Conservation (phyloP, 2,797 vertebrate genomes). For the Alcedo atthis region DNA sequence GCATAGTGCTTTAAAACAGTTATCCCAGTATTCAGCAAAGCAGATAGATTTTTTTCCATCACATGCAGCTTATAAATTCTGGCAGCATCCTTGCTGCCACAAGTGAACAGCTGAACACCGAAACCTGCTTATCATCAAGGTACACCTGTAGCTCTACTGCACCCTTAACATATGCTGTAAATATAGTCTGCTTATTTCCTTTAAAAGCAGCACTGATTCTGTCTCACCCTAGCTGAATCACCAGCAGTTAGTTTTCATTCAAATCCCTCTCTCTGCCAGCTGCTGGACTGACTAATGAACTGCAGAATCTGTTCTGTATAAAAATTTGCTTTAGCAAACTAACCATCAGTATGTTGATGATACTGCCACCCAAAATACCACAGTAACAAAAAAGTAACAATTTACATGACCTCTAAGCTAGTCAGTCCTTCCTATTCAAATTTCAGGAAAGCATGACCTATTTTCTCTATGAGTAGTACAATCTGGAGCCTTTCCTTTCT, state of each 20-base stretch:
- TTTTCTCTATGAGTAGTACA: slow-evolving; percentile 4
- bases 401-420: slow-evolving; percentile 21
- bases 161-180: not conserved
- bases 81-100: not conserved
- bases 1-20: not conserved
- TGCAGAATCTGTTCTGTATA: slow-evolving; percentile 37
- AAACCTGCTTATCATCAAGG: not conserved
- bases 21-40: not conserved
- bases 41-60: not conserved
- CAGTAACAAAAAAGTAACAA: slow-evolving; percentile 48
- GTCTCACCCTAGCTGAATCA: slow-evolving; percentile 19
- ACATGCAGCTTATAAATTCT: not conserved
- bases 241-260: slow-evolving; percentile 25
- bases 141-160: not conserved
- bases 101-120: not conserved
- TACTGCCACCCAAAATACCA: slow-evolving; percentile 48
- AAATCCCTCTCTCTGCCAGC: slow-evolving; percentile 31
- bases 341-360: slow-evolving; percentile 48
- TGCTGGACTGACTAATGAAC: slow-evolving; percentile 28
- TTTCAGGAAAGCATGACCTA: slow-evolving; percentile 37
- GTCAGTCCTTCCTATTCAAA: slow-evolving; percentile 39
- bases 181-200: not conserved
- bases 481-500: not conserved
- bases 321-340: slow-evolving; percentile 54
- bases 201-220: not conserved